Evolutionary conservation across 2,113 vertebrate genomes (phyloP), one percentile per base, ranked within the genome.

Genomic region (Odobenus rosmarus): DNA sequence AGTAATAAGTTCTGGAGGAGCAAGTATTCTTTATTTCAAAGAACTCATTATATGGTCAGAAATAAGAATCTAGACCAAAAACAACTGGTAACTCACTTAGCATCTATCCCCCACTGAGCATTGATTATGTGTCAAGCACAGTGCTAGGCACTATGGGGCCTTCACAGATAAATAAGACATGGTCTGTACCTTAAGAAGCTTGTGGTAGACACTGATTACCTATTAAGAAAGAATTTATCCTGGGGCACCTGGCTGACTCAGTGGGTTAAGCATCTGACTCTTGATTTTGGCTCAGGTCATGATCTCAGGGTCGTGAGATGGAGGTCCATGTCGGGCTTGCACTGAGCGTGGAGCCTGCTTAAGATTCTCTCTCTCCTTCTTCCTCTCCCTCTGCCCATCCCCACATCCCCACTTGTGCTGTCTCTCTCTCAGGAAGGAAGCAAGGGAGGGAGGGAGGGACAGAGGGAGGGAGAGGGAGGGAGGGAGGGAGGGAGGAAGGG

Each of bases 41-140:
- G 31, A 74, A 90, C 33, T 74, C 49, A 94, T 64, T 83, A 64
- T 42, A 92, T 57, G 8, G 19, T 85, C 71, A 97, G 49, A 95
- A 86, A 72, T 51, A 86, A 86, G 51, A 71, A 71, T 77, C 71
- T 57, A 69, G 57, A 51, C 10, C 24, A 28, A 88, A 94, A 96
- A 92, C 83, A 86, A 95, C 10, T 10, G 71, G 31, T 16, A 76
- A 77, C 82, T 86, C 39, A 51, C 77, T 93, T 76, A 86, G 28
- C 79, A 51, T 62, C 53, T 86, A 18, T 28, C 51, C 11, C 57
- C 31, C 3, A 33, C 61, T 74, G 84, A 84, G 7, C 46, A 53
- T 0, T 36, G 42, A 71, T 42, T 88, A 55, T 33, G 1, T 36
- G 14, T 55, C 28, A 36, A 76, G 28, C 69, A 93, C 2, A 5